Conservation (phyloP, 2,797 vertebrate species). For the Salarias fasciatus region DNA sequence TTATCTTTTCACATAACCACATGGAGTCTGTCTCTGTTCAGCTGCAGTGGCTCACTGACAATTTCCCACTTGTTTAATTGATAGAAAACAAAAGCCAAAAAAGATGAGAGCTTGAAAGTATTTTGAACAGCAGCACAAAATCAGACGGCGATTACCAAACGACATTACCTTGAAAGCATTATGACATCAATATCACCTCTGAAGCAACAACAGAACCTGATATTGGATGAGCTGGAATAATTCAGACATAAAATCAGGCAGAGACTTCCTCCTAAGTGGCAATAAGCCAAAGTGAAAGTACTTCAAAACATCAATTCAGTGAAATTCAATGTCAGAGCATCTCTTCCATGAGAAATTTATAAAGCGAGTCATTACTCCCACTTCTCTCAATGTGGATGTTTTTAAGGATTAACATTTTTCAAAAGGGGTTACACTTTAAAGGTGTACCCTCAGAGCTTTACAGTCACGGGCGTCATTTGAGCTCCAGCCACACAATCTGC, state of each 20-base stretch:
- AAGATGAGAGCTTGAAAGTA: conserved; percentile 19
- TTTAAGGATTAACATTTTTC: background rate
- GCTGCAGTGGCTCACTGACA: background rate
- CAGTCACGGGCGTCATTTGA: background rate
- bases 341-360: conserved; percentile 4
- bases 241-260: background rate
- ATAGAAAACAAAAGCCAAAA: conserved; percentile 18
- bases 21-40: background rate
- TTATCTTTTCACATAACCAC: background rate
- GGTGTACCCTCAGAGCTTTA: too few relatives aligned
- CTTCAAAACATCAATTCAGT: conserved; percentile 4
- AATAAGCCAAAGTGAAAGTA: background rate
- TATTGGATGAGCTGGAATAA: conserved; percentile 17
- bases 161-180: conserved; percentile 15
- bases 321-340: conserved; percentile 6
- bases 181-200: conserved; percentile 34
- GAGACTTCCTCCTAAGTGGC: background rate
- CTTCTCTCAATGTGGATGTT: conserved; percentile 2
- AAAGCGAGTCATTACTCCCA: background rate
- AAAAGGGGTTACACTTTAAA: too few relatives aligned
- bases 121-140: conserved; percentile 16
- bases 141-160: conserved; percentile 31
- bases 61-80: conserved; percentile 24
- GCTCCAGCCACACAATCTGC: background rate
- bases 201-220: conserved; percentile 14